These are phyloP conservation scores for Polydrusus tereticollis DNA, from an alignment of 2,888 invertebrate species.

Conservation along the genomic window DNA sequence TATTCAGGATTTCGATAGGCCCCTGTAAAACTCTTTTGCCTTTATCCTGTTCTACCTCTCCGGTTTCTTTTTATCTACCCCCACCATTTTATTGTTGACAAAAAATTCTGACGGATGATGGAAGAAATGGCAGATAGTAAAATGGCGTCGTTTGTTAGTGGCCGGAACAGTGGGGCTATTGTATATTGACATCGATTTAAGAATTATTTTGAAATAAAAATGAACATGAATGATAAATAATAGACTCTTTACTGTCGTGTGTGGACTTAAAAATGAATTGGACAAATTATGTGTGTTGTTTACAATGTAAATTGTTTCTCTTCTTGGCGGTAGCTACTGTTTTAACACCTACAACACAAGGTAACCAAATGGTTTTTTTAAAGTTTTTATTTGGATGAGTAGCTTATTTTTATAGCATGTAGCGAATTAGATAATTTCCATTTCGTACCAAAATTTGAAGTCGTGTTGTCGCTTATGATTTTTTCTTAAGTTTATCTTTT, in stretches of 20 bases:
- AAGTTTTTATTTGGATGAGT: slow-evolving; percentile 30
- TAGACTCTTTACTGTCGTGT: slow-evolving; percentile 44
- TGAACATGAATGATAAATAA: slow-evolving; percentile 56
- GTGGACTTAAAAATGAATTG: slow-evolving; percentile 40
- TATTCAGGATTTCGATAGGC: not conserved
- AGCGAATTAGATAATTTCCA: slow-evolving; percentile 17
- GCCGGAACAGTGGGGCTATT: slow-evolving; percentile 20
- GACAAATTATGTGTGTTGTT: slow-evolving; percentile 43
- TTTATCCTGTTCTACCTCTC: not conserved
- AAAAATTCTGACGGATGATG: slow-evolving; percentile 37
- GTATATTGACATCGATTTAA: slow-evolving; percentile 27
- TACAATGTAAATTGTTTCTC: slow-evolving; percentile 39
- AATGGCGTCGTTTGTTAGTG: slow-evolving; percentile 43
- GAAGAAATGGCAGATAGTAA: slow-evolving; percentile 41
- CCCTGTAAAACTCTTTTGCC: not conserved
- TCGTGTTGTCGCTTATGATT: not conserved
- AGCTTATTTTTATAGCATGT: slow-evolving; percentile 14
- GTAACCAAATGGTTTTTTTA: slow-evolving; percentile 61
- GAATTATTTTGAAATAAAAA: slow-evolving; percentile 34
- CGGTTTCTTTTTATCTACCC: slow-evolving; percentile 14
- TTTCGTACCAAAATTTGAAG: not conserved
- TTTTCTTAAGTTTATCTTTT: not conserved
- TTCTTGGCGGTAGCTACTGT: slow-evolving; percentile 61
- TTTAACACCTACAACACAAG: slow-evolving; percentile 62
- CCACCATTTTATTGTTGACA: slow-evolving; percentile 33